phyloP scores from a whole-genome alignment of 2,113 vertebrate species.

The Procavia capensis region DNA sequence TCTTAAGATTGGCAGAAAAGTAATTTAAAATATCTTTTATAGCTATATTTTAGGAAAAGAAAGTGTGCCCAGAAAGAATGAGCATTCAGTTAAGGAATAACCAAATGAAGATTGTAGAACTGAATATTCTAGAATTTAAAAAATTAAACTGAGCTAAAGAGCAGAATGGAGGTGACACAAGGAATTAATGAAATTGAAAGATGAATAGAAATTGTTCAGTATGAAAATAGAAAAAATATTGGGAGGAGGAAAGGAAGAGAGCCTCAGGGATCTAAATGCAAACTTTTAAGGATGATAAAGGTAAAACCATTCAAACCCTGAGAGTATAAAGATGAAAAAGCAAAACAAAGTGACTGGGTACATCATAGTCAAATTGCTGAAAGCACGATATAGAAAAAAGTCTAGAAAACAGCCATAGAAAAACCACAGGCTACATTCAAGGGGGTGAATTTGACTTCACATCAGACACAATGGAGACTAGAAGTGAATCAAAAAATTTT shows the following conservation, averaged over 20 bases:
- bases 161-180: neutral
- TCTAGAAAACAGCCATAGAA: neutral
- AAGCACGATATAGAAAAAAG: neutral
- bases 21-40: neutral
- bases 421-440: neutral
- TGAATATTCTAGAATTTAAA: neutral
- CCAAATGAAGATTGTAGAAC: neutral
- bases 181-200: neutral
- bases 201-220: neutral
- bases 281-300: neutral
- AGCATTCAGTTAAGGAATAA: neutral
- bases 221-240: neutral
- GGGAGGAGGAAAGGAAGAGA: neutral
- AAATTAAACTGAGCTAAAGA: neutral
- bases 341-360: neutral
- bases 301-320: neutral
- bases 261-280: neutral
- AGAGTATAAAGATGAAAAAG: neutral
- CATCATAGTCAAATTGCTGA: neutral
- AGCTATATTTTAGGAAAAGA: neutral
- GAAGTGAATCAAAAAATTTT: neutral
- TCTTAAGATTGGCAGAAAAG: neutral
- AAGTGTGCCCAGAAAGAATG: neutral
- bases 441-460: neutral
- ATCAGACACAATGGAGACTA: too few relatives aligned